phyloP scores from a whole-genome alignment of 2,113 vertebrate species.

The Etheostoma cragini region DNA sequence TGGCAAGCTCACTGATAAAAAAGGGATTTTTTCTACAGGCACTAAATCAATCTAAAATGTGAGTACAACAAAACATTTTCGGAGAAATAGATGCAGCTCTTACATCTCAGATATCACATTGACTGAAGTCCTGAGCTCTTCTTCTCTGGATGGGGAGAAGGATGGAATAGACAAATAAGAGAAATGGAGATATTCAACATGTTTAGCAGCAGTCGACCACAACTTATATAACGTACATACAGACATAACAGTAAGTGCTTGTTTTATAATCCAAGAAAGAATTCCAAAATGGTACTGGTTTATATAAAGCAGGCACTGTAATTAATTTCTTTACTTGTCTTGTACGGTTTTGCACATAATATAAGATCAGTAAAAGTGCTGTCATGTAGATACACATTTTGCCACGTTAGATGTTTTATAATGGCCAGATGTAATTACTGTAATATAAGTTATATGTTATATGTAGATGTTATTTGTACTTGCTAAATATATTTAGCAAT shows the following conservation, averaged over 20 bases:
- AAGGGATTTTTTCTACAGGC: not conserved
- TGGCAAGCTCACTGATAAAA: not conserved
- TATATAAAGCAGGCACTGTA: not conserved
- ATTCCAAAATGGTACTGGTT: not conserved
- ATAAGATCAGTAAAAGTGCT: not conserved
- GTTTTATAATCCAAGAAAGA: not conserved
- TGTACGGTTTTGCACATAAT: not conserved
- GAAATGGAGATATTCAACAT: not conserved
- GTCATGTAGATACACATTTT: not conserved
- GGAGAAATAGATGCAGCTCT: slow-evolving; percentile 50
- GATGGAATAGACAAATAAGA: slow-evolving; percentile 13
- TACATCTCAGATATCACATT: slow-evolving; percentile 78
- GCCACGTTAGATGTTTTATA: not conserved
- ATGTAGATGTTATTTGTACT: not conserved
- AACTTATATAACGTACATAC: not conserved
- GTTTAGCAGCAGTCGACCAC: not conserved
- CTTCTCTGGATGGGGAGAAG: slow-evolving; percentile 72
- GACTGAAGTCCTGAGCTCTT: slow-evolving; percentile 77
- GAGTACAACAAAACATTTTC: not conserved
- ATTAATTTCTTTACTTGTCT: not conserved
- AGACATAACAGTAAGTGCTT: not conserved
- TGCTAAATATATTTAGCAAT: not conserved
- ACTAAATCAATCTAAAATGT: slow-evolving; percentile 2
- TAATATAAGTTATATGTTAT: not conserved
- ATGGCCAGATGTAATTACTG: not conserved